These are phyloP conservation scores for Proterorhinus semilunaris DNA, from an alignment of 2,113 vertebrate genomes.

Conservation along the genomic window DNA sequence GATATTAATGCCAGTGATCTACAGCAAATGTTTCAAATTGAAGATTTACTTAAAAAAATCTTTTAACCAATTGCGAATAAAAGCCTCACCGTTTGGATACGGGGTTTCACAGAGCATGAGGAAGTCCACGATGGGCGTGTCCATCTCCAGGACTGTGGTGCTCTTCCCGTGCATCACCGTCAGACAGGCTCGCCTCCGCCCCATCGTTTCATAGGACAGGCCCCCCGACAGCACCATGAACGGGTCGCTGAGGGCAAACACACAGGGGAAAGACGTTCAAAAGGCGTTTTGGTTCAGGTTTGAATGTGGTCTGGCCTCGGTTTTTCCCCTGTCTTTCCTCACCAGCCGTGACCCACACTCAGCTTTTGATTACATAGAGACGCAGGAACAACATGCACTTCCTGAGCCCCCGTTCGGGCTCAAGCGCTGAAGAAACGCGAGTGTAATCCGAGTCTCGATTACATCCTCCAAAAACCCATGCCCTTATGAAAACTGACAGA, in stretches of 20 bases:
- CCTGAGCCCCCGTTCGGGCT: too few relatives aligned
- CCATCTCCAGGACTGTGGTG: constrained; percentile 97
- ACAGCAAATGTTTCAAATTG: too few relatives aligned
- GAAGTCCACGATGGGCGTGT: constrained; percentile 97
- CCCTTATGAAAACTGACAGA: neutral
- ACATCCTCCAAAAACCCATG: neutral
- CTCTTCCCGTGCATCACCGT: constrained; percentile 99
- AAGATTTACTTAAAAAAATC: too few relatives aligned
- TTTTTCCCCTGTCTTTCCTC: too few relatives aligned
- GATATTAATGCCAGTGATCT: too few relatives aligned
- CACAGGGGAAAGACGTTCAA: neutral
- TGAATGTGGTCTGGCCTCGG: too few relatives aligned
- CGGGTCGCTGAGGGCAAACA: constrained; percentile 68
- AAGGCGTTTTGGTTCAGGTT: too few relatives aligned
- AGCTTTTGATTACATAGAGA: too few relatives aligned
- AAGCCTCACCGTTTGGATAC: constrained; percentile 88
- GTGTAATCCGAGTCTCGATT: neutral
- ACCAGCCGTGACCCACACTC: too few relatives aligned
- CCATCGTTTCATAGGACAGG: constrained; percentile 94
- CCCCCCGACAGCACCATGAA: constrained; percentile 97
- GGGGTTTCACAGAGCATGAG: constrained; percentile 97
- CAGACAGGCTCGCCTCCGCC: constrained; percentile 90
- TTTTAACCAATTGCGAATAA: too few relatives aligned
- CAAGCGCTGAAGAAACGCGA: too few relatives aligned
- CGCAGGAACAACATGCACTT: too few relatives aligned